These are phyloP conservation scores for Propithecus deckenii DNA, from an alignment of 2,797 vertebrate genomes.

Conservation along the genomic window DNA sequence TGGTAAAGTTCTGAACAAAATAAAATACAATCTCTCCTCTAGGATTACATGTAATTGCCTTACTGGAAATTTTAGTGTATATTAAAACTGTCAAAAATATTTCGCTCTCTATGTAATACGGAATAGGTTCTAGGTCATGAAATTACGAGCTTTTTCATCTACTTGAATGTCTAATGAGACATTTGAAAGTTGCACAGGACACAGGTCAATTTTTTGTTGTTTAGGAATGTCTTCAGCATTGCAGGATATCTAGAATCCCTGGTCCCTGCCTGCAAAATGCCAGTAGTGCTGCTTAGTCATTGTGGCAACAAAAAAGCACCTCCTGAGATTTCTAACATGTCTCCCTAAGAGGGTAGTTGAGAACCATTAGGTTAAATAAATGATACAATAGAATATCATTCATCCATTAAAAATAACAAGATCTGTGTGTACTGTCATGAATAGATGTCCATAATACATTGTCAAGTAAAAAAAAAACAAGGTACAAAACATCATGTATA, in stretches of 20 bases:
- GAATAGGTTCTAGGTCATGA: not conserved
- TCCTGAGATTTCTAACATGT: conserved; percentile 9
- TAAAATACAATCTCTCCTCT: not conserved
- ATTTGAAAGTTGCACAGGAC: not conserved
- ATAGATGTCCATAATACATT: not conserved
- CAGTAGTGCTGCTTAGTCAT: not conserved
- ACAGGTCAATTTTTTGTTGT: not conserved
- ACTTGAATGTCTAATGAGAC: not conserved
- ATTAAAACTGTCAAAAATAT: not conserved
- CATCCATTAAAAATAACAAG: conserved; percentile 19
- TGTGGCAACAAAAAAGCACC: not conserved
- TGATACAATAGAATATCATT: not conserved
- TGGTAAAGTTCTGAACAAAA: conserved; percentile 36
- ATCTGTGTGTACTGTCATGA: not conserved
- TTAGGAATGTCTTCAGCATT: not conserved
- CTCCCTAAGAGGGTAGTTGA: not conserved
- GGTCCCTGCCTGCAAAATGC: not conserved
- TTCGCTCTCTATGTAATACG: not conserved
- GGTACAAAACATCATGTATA: not conserved
- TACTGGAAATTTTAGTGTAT: not conserved
- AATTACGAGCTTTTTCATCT: not conserved
- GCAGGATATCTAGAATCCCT: not conserved
- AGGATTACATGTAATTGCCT: not conserved
- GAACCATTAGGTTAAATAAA: conserved; percentile 10
- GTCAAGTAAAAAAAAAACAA: not conserved